Evolutionary conservation across 35 echinoderm and acorn worm species (phyloP).

Genomic region (Apostichopus californicus): DNA sequence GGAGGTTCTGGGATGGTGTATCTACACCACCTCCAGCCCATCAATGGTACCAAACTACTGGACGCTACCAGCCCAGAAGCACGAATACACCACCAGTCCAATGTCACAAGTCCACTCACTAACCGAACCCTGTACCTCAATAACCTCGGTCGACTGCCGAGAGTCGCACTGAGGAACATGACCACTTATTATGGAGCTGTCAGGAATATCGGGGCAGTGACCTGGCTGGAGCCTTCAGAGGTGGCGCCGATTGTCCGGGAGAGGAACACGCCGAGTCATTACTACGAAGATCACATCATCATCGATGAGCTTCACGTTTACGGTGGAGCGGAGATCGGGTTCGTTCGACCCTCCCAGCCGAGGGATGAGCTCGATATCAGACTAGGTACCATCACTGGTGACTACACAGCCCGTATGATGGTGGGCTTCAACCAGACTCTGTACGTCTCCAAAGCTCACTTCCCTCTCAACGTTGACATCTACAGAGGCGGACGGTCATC

Average conservation of each 20-base stretch:
- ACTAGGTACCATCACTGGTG: slow-evolving; percentile 74
- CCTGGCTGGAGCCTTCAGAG: slow-evolving; percentile 76
- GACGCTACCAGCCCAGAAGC: slow-evolving; percentile 83
- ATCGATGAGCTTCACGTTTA: slow-evolving; percentile 91
- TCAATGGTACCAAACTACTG: slow-evolving; percentile 71
- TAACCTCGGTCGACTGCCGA: slow-evolving; percentile 76
- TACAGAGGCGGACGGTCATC: slow-evolving; percentile 81
- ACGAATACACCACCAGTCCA: slow-evolving; percentile 80
- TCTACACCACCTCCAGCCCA: slow-evolving; percentile 81
- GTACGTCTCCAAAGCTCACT: slow-evolving; percentile 60
- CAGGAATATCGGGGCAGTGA: slow-evolving; percentile 25
- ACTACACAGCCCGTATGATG: slow-evolving; percentile 73
- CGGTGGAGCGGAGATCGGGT: slow-evolving; percentile 77
- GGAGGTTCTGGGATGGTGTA: slow-evolving; percentile 91
- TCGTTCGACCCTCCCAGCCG: slow-evolving; percentile 58
- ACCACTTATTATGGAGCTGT: slow-evolving; percentile 64
- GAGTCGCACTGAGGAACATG: slow-evolving; percentile 60
- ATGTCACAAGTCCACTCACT: slow-evolving; percentile 81
- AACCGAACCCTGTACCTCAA: slow-evolving; percentile 91
- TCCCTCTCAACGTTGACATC: slow-evolving; percentile 76
- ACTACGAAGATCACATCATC: slow-evolving; percentile 65
- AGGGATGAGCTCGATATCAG: slow-evolving; percentile 40
- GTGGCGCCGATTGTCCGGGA: slow-evolving; percentile 46
- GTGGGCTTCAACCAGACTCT: slow-evolving; percentile 84
- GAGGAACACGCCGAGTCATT: slow-evolving; percentile 65